Evolutionary conservation across 1,140 invertebrate genomes (phyloP).

Genomic region (Andricus grossulariae): DNA sequence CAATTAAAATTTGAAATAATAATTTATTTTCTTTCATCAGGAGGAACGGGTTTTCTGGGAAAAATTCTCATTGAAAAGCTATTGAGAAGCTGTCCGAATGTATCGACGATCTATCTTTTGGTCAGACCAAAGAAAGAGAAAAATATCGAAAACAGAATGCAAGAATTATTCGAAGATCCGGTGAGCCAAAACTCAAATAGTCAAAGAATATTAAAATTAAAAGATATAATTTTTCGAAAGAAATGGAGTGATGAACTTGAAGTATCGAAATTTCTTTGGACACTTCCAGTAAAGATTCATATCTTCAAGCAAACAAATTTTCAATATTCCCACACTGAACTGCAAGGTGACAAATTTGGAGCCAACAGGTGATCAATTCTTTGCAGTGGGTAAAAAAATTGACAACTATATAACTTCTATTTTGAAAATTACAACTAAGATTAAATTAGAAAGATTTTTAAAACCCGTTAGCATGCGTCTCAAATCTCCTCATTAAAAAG

Average conservation of each 20-base stretch:
- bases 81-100: conserved; percentile 83
- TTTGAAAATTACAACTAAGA: too few species aligned
- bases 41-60: conserved; percentile 90
- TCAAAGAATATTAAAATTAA: background rate
- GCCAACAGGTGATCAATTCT: too few species aligned
- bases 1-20: background rate
- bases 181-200: conserved; percentile 71
- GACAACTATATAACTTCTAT: too few species aligned
- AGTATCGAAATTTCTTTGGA: background rate
- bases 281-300: background rate
- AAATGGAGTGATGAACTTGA: background rate
- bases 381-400: too few species aligned
- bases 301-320: background rate
- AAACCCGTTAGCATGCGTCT: too few species aligned
- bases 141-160: conserved; percentile 80
- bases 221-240: background rate
- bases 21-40: conserved; percentile 71
- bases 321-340: too few species aligned
- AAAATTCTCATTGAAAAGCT: conserved; percentile 93
- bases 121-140: conserved; percentile 88
- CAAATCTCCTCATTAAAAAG: too few species aligned
- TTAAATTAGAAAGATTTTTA: too few species aligned
- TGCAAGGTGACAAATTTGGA: too few species aligned
- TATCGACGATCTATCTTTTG: conserved; percentile 87
- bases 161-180: conserved; percentile 80